These are phyloP conservation scores for Odontomachus brunneus DNA, from an alignment of 1,140 invertebrate species.

Conservation along the genomic window DNA sequence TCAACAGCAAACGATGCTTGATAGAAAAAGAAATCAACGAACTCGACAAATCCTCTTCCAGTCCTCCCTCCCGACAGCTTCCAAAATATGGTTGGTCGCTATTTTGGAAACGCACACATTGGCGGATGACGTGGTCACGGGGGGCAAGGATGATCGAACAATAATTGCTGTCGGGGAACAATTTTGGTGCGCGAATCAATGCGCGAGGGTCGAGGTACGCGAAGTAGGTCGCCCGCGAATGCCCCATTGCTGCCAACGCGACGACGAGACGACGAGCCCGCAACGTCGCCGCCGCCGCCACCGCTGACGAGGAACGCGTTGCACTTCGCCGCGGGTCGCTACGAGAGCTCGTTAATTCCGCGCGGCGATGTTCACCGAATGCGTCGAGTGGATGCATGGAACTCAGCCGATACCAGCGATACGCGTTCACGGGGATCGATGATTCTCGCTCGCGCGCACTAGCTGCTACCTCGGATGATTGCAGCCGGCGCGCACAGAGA, in stretches of 20 bases:
- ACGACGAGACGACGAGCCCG: constrained; percentile 52
- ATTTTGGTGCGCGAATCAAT: constrained; percentile 83
- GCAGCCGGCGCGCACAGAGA: too few relatives aligned
- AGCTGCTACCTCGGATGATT: background rate
- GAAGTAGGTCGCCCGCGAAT: constrained; percentile 84
- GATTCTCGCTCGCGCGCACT: constrained; percentile 3
- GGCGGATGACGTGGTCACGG: background rate
- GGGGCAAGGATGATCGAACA: constrained; percentile 46
- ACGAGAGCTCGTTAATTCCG: constrained; percentile 69
- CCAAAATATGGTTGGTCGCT: background rate
- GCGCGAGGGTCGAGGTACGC: constrained; percentile 84
- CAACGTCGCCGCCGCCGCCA: constrained; percentile 50
- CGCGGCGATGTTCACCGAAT: constrained; percentile 2
- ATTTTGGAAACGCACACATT: background rate
- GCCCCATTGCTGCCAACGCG: constrained; percentile 80
- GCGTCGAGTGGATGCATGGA: background rate
- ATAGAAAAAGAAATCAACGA: too few relatives aligned
- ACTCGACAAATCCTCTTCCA: too few relatives aligned
- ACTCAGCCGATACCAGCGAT: background rate
- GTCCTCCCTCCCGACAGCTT: background rate
- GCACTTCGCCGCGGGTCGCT: constrained; percentile 43
- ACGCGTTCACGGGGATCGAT: constrained; percentile 10
- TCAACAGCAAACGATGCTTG: too few relatives aligned
- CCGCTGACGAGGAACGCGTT: constrained; percentile 23
- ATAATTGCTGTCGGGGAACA: constrained; percentile 77